Conservation (phyloP, 2,888 invertebrate species). For the Onthophagus sagittarius region DNA sequence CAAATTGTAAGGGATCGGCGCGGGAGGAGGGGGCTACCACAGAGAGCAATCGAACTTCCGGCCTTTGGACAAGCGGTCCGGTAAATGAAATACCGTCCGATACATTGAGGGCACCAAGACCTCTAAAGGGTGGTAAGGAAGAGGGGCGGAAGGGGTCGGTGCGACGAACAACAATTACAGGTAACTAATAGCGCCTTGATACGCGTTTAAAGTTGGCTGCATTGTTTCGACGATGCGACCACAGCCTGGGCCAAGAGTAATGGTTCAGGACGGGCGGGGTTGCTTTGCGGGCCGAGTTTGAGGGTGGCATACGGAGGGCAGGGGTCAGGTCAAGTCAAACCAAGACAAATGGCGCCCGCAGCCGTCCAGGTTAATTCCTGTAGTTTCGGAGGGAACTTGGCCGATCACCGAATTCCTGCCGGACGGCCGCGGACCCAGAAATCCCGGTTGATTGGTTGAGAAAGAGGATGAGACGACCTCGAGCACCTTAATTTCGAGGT, state of each 20-base stretch:
- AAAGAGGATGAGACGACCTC: constrained; percentile 8
- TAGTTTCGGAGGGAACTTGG: constrained; percentile 43
- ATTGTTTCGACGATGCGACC: constrained; percentile 48
- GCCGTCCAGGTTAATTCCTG: constrained; percentile 48
- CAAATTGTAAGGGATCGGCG: constrained; percentile 9
- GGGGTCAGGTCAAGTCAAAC: constrained; percentile 44
- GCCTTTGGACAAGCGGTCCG: constrained; percentile 36
- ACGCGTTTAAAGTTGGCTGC: constrained; percentile 48
- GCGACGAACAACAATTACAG: constrained; percentile 42
- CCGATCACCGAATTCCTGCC: constrained; percentile 45
- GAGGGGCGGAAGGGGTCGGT: constrained; percentile 27
- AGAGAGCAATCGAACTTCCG: constrained; percentile 39
- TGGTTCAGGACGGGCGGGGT: constrained; percentile 34
- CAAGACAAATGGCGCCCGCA: constrained; percentile 50
- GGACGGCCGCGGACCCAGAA: constrained; percentile 33
- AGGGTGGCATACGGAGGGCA: constrained; percentile 25
- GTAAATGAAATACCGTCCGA: constrained; percentile 43
- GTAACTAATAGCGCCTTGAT: constrained; percentile 48
- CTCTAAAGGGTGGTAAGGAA: background rate
- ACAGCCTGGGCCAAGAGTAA: constrained; percentile 45
- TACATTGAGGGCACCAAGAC: constrained; percentile 34
- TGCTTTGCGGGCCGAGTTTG: background rate
- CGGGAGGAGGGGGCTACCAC: constrained; percentile 11
- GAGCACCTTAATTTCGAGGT: background rate
- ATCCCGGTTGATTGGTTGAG: constrained; percentile 31